Evolutionary conservation across 2,888 invertebrate genomes (phyloP).

Genomic region (Itoplectis maculator): DNA sequence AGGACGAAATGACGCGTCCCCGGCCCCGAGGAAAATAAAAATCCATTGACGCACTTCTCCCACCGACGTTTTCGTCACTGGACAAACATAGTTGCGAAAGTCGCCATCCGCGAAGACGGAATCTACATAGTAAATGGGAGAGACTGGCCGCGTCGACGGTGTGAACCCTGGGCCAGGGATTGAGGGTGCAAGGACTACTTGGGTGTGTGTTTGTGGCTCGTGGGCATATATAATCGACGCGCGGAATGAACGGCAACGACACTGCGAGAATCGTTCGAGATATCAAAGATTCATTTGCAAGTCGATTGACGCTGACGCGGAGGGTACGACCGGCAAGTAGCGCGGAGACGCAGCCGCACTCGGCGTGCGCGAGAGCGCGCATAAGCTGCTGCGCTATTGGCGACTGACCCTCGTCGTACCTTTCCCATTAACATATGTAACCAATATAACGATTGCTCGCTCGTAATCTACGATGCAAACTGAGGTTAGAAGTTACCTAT

Average conservation of each 20-base stretch:
- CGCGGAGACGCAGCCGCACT: not conserved
- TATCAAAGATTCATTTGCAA: slow-evolving; percentile 76
- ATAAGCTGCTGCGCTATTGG: not conserved
- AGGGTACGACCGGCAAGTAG: not conserved
- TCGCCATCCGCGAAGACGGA: slow-evolving; percentile 8
- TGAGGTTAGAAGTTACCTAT: slow-evolving; percentile 82
- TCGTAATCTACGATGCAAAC: slow-evolving; percentile 79
- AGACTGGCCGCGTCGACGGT: slow-evolving; percentile 1
- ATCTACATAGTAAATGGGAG: slow-evolving; percentile 39
- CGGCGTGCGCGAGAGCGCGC: not conserved
- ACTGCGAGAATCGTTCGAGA: slow-evolving; percentile 68
- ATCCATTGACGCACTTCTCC: not conserved
- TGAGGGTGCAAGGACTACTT: slow-evolving; percentile 49
- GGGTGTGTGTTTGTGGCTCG: not conserved
- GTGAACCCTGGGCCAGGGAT: slow-evolving; percentile 63
- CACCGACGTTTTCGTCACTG: slow-evolving; percentile 6
- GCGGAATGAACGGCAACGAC: slow-evolving; percentile 28
- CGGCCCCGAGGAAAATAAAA: slow-evolving; percentile 33
- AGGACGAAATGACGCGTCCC: not conserved
- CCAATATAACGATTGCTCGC: slow-evolving; percentile 72
- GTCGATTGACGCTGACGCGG: slow-evolving; percentile 68
- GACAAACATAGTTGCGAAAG: slow-evolving; percentile 41
- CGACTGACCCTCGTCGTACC: slow-evolving; percentile 59
- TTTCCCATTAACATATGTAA: slow-evolving; percentile 76
- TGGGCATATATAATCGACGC: slow-evolving; percentile 18